phyloP scores from a whole-genome alignment of 2,888 invertebrate genomes.

The Pollenia angustigena region DNA sequence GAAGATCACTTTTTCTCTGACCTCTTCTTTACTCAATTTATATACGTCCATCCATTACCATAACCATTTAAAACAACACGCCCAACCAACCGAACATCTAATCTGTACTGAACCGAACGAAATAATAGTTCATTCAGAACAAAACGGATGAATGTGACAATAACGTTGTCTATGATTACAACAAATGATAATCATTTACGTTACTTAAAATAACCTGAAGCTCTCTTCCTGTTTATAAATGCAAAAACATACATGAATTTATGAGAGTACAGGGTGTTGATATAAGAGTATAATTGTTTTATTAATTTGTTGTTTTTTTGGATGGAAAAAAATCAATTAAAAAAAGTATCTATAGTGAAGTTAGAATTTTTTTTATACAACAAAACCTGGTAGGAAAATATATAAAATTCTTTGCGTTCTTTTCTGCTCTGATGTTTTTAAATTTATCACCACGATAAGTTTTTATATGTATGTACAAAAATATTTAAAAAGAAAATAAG shows the following conservation, averaged over 20 bases:
- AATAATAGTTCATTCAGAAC: conserved; percentile 18
- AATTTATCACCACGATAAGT: too few species aligned
- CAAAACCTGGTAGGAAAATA: too few species aligned
- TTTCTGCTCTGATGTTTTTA: too few species aligned
- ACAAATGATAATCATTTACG: conserved; percentile 64
- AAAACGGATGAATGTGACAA: conserved; percentile 54
- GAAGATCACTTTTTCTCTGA: too few species aligned
- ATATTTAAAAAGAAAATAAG: too few species aligned
- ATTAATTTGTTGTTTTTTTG: too few species aligned
- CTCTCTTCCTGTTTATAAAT: conserved; percentile 59
- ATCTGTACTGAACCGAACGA: conserved; percentile 30
- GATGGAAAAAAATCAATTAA: too few species aligned
- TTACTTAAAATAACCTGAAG: conserved; percentile 70
- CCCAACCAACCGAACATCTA: conserved; percentile 35
- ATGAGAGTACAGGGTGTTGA: conserved; percentile 10
- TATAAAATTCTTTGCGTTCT: too few species aligned
- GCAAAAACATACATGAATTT: not conserved
- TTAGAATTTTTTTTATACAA: too few species aligned
- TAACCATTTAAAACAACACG: conserved; percentile 1
- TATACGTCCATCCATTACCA: not conserved
- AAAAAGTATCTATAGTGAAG: too few species aligned
- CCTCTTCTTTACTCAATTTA: too few species aligned
- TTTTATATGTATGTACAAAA: too few species aligned
- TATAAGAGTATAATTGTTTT: not conserved
- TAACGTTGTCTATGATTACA: conserved; percentile 58